Percentiles rank a stretch among this genome's conserved stretches.
Evolutionary conservation across 2,888 invertebrate genomes (phyloP).

Genomic region (Chymomyza procnemis): DNA sequence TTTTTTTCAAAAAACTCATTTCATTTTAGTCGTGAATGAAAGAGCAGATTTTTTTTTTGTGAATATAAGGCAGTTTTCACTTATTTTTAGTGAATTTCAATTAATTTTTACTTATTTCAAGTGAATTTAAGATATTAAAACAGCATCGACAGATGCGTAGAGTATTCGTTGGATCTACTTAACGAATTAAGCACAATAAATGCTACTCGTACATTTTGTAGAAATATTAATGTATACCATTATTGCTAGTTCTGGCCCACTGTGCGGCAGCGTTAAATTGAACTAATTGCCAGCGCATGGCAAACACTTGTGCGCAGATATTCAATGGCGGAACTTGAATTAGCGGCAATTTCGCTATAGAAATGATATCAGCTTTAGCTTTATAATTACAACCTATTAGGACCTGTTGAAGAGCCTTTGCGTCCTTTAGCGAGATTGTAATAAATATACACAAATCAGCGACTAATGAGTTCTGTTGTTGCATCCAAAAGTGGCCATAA

Average conservation of each 20-base stretch:
- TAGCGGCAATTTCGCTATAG: background rate
- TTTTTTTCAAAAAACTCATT: no score
- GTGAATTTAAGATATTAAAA: no score
- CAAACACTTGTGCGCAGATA: background rate
- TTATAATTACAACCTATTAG: background rate
- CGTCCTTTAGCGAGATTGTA: background rate
- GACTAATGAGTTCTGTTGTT: background rate
- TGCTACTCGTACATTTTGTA: no score
- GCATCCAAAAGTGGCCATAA: background rate
- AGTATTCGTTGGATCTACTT: no score
- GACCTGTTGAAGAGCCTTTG: background rate
- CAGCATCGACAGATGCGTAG: no score
- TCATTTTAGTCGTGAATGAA: no score
- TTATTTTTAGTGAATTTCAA: no score
- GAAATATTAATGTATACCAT: no score
- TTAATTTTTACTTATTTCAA: no score
- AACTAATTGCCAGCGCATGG: background rate
- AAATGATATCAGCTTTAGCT: background rate
- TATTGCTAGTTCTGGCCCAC: background rate
- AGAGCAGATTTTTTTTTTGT: no score
- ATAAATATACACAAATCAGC: slow-evolving; percentile 1
- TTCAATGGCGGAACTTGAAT: background rate
- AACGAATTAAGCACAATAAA: no score
- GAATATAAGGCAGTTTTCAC: no score
- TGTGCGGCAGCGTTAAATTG: background rate